phyloP scores from a whole-genome alignment of 2,888 invertebrate genomes.

The Germaria angustata region DNA sequence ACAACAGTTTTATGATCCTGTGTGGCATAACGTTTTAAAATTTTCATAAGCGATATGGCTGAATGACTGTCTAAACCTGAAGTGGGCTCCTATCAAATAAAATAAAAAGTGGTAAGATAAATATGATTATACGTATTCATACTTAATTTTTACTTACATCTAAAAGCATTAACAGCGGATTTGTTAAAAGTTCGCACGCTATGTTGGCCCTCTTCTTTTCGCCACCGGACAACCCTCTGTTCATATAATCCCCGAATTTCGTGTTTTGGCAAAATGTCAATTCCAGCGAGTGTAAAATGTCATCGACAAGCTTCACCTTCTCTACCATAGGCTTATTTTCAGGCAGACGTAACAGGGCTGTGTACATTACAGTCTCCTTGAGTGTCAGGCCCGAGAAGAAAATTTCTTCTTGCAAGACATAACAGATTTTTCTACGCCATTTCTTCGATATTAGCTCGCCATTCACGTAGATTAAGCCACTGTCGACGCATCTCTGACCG shows the following conservation, averaged over 20 bases:
- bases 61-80: slow-evolving; percentile 91
- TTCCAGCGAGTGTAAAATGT: slow-evolving; percentile 88
- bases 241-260: slow-evolving; percentile 88
- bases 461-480: slow-evolving; percentile 85
- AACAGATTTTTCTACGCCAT: slow-evolving; percentile 88
- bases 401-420: slow-evolving; percentile 90
- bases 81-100: slow-evolving; percentile 85
- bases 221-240: slow-evolving; percentile 89
- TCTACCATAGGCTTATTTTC: slow-evolving; percentile 86
- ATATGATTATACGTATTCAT: background rate
- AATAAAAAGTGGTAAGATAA: no score
- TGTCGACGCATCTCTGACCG: slow-evolving; percentile 84
- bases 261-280: slow-evolving; percentile 88
- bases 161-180: slow-evolving; percentile 88
- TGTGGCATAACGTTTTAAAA: slow-evolving; percentile 87
- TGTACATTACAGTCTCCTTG: slow-evolving; percentile 86
- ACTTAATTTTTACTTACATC: slow-evolving; percentile 83
- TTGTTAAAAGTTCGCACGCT: slow-evolving; percentile 89
- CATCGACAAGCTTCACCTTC: slow-evolving; percentile 88
- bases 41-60: slow-evolving; percentile 87
- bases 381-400: slow-evolving; percentile 90
- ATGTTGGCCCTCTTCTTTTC: slow-evolving; percentile 92
- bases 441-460: slow-evolving; percentile 84
- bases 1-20: slow-evolving; percentile 89
- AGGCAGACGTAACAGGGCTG: slow-evolving; percentile 84